Base-by-base conservation (phyloP, 2,797 vertebrate genomes). In the Rhadinocentrus ornatus region DNA sequence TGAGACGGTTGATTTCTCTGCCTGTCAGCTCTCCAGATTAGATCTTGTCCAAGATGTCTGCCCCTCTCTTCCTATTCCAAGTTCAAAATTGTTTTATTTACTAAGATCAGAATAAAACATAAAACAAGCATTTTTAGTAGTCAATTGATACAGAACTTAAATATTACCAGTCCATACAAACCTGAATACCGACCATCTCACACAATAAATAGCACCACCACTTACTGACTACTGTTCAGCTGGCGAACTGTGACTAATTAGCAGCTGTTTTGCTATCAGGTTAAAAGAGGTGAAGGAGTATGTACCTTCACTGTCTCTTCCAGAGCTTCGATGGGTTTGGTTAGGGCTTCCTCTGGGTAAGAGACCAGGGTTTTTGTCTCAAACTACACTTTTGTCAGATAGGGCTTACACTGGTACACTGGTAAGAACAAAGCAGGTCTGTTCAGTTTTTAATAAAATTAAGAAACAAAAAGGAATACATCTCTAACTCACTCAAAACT, bases 21-120 rank as follows among this genome's bases (percentile, higher is more conserved):
- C 68, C 80, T 84, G 81, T 86, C 83, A 65, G 44, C 75, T 8
- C 39, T 32, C 41, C 13, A 60, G 75, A 83, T 84, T 75, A 70
- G 26, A 75, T 73, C 59, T 63, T 77, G 71, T 80, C 64, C 0
- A 13, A 24, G 62, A 78, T 55, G 71, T 59, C 62, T 59, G 13
- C 31, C 11, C 24, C 9, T 60, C 66, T 66, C 50, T 0, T 26
- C 34, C 29, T n/a, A 18, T 74, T 64, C 81, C 46, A 71, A 37
- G 61, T 77, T 69, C 27, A 62, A 20, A 75, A 66, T 68, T 35
- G 75, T 65, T 75, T 72, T 0, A 41, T 48, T 62, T 26, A 11
- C 59, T 20, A 35, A 54, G 4, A 62, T 77, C 15, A 7, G 54
- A 54, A 74, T 62, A 54, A 65, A 64, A 35, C 37, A 77, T 39